These are phyloP conservation scores for Paralichthys olivaceus DNA, from an alignment of 2,113 vertebrate genomes.

Conservation along the genomic window DNA sequence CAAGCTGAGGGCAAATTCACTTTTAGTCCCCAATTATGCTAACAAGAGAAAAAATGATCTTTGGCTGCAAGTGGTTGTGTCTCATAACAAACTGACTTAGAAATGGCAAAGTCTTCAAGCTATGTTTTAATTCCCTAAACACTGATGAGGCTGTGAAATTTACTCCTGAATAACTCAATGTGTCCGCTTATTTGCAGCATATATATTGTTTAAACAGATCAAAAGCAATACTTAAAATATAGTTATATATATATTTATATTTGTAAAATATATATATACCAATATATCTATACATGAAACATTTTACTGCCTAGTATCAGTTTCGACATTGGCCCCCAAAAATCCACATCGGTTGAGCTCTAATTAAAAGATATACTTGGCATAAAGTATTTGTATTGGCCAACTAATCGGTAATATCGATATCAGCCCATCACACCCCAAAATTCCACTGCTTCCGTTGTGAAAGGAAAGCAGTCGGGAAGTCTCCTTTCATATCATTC, in stretches of 20 bases:
- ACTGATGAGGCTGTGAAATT: slow-evolving; percentile 45
- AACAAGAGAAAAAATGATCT: slow-evolving; percentile 75
- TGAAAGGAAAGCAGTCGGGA: neutral
- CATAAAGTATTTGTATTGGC: no score
- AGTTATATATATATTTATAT: neutral
- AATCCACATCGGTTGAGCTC: no score
- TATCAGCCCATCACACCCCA: no score
- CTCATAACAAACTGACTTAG: slow-evolving; percentile 69
- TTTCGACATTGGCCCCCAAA: no score
- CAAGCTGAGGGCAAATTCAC: slow-evolving; percentile 77
- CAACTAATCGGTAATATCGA: no score
- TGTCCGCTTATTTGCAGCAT: slow-evolving; percentile 21
- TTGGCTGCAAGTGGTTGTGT: slow-evolving; percentile 58
- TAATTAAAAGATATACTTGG: no score
- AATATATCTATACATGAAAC: no score
- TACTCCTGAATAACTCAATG: slow-evolving; percentile 39
- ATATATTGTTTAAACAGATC: slow-evolving; percentile 21
- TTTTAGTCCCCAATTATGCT: slow-evolving; percentile 81
- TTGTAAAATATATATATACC: neutral
- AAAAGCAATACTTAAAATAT: slow-evolving; percentile 17
- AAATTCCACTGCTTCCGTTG: no score
- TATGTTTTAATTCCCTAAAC: slow-evolving; percentile 62
- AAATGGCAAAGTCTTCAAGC: slow-evolving; percentile 60
- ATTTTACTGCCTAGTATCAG: no score
- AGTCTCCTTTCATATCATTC: slow-evolving; percentile 49